phyloP scores from a whole-genome alignment of 2,797 vertebrate species.

The Gallinago solitaria region DNA sequence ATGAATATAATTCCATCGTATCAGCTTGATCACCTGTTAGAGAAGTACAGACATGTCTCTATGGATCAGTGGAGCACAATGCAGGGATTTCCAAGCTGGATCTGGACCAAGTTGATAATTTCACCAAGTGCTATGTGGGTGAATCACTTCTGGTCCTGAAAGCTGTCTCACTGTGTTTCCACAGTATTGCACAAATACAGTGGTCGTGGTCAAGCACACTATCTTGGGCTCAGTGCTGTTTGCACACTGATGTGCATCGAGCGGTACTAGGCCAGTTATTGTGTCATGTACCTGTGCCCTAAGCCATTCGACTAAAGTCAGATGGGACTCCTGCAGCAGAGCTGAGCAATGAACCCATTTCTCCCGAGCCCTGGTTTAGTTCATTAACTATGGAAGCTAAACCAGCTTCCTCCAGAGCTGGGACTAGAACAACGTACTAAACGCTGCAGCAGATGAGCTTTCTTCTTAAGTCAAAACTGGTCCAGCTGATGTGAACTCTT shows the following conservation, averaged over 20 bases:
- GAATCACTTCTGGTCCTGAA: neutral
- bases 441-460: neutral
- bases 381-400: neutral
- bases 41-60: neutral
- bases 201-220: neutral
- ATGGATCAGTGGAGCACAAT: neutral
- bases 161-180: neutral
- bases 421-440: neutral
- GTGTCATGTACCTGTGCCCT: neutral
- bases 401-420: neutral
- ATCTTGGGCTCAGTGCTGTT: neutral
- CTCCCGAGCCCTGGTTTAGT: neutral
- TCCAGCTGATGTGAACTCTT: neutral
- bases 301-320: neutral
- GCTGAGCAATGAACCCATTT: neutral
- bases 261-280: accelerated
- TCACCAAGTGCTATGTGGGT: accelerated
- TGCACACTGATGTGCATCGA: neutral
- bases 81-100: neutral
- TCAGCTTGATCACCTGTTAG: neutral
- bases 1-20: neutral
- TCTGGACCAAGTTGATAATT: neutral
- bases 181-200: neutral
- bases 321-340: accelerated
- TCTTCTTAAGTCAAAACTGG: neutral